Conservation (phyloP, 2,113 vertebrate species). For the Ptilonorhynchus violaceus region DNA sequence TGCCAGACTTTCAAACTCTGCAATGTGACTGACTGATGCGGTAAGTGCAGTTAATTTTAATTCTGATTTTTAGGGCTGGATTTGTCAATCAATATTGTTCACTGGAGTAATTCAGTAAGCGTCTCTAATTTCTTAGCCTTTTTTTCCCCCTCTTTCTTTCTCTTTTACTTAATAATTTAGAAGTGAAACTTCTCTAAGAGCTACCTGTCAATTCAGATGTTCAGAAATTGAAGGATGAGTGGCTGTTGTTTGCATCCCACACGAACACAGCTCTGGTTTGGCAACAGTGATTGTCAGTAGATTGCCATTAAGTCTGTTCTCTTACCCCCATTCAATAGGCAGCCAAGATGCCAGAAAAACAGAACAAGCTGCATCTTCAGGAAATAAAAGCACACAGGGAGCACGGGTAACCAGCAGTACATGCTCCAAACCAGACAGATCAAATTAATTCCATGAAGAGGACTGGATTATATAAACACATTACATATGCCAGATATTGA, state of each 20-base stretch:
- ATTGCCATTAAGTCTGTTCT: neutral
- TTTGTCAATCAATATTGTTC: conserved; percentile 69
- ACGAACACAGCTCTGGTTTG: neutral
- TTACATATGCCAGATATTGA: neutral
- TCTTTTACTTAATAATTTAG: neutral
- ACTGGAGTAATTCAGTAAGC: conserved; percentile 39
- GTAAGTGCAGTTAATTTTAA: conserved; percentile 68
- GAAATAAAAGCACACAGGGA: neutral
- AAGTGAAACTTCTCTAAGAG: neutral
- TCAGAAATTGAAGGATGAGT: neutral
- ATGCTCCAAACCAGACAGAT: neutral
- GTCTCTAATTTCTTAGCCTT: conserved; percentile 34
- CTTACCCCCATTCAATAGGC: neutral
- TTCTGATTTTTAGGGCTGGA: conserved; percentile 59
- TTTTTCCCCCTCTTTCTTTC: neutral
- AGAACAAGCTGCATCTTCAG: neutral
- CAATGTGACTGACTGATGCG: conserved; percentile 58
- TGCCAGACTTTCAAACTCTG: conserved; percentile 54
- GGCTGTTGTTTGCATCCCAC: neutral
- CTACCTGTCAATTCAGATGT: neutral
- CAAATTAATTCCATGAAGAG: neutral
- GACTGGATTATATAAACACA: conserved; percentile 12
- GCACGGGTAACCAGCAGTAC: neutral
- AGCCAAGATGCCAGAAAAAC: neutral
- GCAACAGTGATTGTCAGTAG: neutral